A percentile compares a stretch with the other conserved stretches of the same genome.
phyloP scores from a whole-genome alignment of 1,140 invertebrate genomes.

The Tetragnatha versicolor region DNA sequence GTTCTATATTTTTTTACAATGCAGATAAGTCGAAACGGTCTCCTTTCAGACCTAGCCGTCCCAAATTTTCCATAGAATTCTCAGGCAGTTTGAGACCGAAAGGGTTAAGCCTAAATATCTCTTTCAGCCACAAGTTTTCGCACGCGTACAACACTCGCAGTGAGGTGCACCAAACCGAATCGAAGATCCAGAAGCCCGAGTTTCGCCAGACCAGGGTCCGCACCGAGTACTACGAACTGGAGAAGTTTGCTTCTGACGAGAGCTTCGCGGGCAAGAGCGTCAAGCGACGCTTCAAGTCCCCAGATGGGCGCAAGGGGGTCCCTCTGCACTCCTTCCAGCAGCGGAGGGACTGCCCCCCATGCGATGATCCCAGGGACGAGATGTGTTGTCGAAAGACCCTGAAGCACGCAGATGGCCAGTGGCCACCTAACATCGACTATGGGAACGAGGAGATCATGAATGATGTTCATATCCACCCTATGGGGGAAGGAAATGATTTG shows the following conservation, averaged over 20 bases:
- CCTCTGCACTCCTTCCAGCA: neutral
- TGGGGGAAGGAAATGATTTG: neutral
- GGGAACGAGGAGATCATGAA: neutral
- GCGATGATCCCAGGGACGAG: neutral
- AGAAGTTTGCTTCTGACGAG: slow-evolving; percentile 22
- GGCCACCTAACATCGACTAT: neutral
- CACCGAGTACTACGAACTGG: slow-evolving; percentile 30
- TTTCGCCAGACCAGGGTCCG: slow-evolving; percentile 11
- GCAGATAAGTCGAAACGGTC: too few species aligned
- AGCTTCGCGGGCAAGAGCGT: too few species aligned
- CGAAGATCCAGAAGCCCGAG: neutral
- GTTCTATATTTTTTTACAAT: too few species aligned
- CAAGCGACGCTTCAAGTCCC: too few species aligned
- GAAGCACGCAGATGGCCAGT: neutral
- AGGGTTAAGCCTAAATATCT: too few species aligned
- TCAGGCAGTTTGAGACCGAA: too few species aligned
- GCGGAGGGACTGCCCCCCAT: neutral
- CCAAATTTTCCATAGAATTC: too few species aligned
- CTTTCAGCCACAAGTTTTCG: slow-evolving; percentile 2
- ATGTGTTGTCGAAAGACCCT: neutral
- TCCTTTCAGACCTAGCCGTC: too few species aligned
- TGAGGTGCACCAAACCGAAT: neutral
- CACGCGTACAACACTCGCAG: neutral
- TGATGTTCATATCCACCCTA: slow-evolving; percentile 1
- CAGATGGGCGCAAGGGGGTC: neutral